phyloP scores from a whole-genome alignment of 2,113 vertebrate species.

The Myotis yumanensis region DNA sequence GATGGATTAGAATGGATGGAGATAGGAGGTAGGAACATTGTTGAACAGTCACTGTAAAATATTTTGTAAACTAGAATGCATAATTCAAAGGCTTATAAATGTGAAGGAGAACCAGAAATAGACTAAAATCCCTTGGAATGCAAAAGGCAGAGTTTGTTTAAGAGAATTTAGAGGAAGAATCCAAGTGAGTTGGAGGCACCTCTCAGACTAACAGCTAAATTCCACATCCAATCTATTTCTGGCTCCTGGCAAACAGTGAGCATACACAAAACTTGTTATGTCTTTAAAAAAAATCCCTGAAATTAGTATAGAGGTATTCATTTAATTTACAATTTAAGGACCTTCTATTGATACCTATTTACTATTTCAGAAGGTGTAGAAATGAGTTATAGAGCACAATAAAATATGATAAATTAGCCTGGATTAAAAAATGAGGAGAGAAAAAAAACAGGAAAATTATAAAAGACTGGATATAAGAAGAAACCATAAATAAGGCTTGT shows the following conservation, averaged over 20 bases:
- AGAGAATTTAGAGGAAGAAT: neutral
- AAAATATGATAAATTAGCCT: conserved; percentile 7
- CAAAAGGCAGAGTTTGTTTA: neutral
- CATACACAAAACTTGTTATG: neutral
- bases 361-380: neutral
- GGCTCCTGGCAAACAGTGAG: neutral
- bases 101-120: neutral
- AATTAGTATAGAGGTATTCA: neutral
- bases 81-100: neutral
- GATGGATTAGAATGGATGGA: neutral
- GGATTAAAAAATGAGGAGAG: neutral
- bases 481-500: neutral
- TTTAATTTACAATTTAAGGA: neutral
- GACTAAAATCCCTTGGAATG: neutral
- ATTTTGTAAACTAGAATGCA: neutral
- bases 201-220: neutral
- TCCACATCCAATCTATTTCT: neutral
- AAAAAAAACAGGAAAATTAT: neutral
- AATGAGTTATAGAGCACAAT: neutral
- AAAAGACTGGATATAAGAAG: neutral
- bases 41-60: neutral
- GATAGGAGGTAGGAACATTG: neutral
- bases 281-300: neutral
- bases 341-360: neutral
- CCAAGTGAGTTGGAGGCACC: neutral